These are phyloP conservation scores for Phaonia tiefii DNA, from an alignment of 2,888 invertebrate species.

Conservation along the genomic window DNA sequence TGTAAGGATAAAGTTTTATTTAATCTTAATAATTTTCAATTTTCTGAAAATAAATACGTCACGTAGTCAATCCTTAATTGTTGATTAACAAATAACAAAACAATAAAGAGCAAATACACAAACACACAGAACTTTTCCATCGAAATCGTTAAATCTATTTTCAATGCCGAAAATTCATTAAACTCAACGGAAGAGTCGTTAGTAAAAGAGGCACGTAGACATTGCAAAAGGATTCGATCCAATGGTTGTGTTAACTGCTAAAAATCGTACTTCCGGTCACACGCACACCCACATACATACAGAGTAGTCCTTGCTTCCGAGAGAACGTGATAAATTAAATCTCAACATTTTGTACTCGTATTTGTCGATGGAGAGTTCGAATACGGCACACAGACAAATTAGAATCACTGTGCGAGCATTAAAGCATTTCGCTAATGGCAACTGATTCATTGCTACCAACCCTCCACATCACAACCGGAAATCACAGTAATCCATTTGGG, in stretches of 20 bases:
- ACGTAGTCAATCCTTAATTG: constrained; percentile 66
- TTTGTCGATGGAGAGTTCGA: constrained; percentile 1
- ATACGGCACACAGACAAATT: constrained; percentile 20
- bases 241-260: constrained; percentile 43
- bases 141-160: constrained; percentile 57
- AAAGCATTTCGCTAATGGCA: constrained; percentile 15
- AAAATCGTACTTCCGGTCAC: constrained; percentile 52
- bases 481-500: constrained; percentile 12
- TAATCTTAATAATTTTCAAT: constrained; percentile 43
- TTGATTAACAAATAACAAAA: constrained; percentile 57
- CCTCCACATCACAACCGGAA: not conserved
- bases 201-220: constrained; percentile 57
- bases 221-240: constrained; percentile 51
- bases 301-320: not conserved
- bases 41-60: constrained; percentile 54
- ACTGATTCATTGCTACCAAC: not conserved
- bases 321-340: constrained; percentile 53
- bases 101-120: constrained; percentile 19
- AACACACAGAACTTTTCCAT: constrained; percentile 38
- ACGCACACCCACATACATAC: constrained; percentile 5
- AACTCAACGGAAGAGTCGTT: constrained; percentile 42
- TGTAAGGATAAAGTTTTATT: constrained; percentile 3
- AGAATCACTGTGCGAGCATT: constrained; percentile 6
- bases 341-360: constrained; percentile 10
- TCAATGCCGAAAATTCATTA: constrained; percentile 59